Base-by-base conservation (phyloP, 2,888 invertebrate species). In the Eupithecia dodoneata region DNA sequence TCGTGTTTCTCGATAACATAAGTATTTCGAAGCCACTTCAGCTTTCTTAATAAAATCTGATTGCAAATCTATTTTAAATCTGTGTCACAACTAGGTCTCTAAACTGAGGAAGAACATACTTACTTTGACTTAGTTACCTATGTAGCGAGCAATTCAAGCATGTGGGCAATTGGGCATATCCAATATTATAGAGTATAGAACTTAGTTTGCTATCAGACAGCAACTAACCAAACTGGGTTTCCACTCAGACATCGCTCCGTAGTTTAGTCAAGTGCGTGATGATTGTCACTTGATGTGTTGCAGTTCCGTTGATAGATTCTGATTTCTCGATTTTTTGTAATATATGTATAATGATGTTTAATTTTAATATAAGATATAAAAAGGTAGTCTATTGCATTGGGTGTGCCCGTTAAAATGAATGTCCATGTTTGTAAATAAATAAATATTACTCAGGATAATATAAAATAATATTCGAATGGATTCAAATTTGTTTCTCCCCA, bases 401-500 rank as follows among this genome's bases (percentile, higher is more conserved):
- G 30, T 30, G 30, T 30, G 30, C 30, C 30, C 30, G 30, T 30
- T 30, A 30, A 30, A 30, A 30, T 30, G 30, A 30, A 30, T 1
- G 30, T 30, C 0, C 30, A 30, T 30, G 30, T 30, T 30, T 30
- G 30, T 30, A 30, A 30, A 30, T 30, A 30, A 30, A 30, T 30
- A 30, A 30, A 30, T 30, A 30, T 30, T 30, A 30, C 30, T 30
- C 30, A 30, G 30, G 30, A 30, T 30, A 30, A 30, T 30, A 30
- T 30, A 30, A 30, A 30, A 30, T 30, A 30, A 30, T 30, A 41
- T 13, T 65, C 41, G 13, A 18, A 10, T 18, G 9, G 5, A 59
- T 59, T 41, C 15, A 10, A 42, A 3, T 42, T 45, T 42, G 2
- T 45, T n/a, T 45, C 2, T n/a, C 9, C n/a, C 3, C 85, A 94